Percentiles rank a stretch among this genome's conserved stretches.
Evolutionary conservation across 92 coral and sea anemone species (phyloP).

Genomic region (Heliopora coerulea): DNA sequence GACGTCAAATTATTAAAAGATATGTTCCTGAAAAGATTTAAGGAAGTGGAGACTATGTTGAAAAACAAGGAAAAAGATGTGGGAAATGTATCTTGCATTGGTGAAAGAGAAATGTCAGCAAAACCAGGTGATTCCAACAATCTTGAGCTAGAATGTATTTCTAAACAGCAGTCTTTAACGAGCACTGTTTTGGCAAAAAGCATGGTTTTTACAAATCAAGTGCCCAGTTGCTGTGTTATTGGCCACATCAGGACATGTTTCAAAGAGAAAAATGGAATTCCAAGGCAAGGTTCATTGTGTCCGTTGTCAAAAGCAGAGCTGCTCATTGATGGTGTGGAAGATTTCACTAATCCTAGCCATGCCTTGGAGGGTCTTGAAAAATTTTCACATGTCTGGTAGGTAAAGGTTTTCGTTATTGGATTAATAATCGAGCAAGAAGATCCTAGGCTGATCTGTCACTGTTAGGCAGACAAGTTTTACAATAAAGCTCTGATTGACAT

Average conservation of each 20-base stretch:
- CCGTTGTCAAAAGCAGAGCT: constrained; percentile 55
- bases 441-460: too few relatives aligned
- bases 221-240: constrained; percentile 17
- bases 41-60: constrained; percentile 46
- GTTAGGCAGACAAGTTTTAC: too few relatives aligned
- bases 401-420: neutral
- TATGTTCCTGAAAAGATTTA: constrained; percentile 51
- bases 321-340: constrained; percentile 35
- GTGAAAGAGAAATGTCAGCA: too few relatives aligned
- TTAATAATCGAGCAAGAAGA: too few relatives aligned
- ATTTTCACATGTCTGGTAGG: constrained; percentile 69
- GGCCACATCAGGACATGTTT: constrained; percentile 61
- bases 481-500: too few relatives aligned
- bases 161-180: neutral
- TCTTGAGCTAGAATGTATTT: neutral
- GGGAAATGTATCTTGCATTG: too few relatives aligned
- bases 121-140: too few relatives aligned
- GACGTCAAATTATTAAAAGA: constrained; percentile 52
- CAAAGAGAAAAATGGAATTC: constrained; percentile 69
- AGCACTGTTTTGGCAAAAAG: neutral
- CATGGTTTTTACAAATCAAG: neutral
- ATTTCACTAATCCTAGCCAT: constrained; percentile 61
- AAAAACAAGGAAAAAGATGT: constrained; percentile 38
- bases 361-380: constrained; percentile 56
- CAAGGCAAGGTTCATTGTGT: constrained; percentile 62